Percentiles rank a stretch among this genome's conserved stretches.
These are phyloP conservation scores for Tetheella fluctuosa DNA, from an alignment of 2,888 invertebrate genomes.

Conservation along the genomic window DNA sequence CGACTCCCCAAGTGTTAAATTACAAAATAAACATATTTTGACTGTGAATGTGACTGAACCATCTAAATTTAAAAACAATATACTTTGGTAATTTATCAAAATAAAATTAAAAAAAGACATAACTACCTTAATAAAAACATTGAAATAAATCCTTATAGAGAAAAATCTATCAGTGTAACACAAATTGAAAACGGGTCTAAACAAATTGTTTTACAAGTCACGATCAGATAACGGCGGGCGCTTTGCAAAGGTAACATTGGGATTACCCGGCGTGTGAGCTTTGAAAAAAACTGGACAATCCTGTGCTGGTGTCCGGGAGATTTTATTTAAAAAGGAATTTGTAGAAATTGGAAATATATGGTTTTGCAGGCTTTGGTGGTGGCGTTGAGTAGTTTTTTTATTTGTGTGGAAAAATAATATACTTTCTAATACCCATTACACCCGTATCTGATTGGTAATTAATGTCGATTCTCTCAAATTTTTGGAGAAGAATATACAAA, in stretches of 20 bases:
- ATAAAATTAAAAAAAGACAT: too few species aligned
- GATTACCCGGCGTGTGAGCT: conserved; percentile 42
- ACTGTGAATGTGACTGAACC: too few species aligned
- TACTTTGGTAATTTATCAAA: too few species aligned
- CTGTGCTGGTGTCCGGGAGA: conserved; percentile 1
- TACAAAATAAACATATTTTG: too few species aligned
- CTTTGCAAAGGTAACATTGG: conserved; percentile 36
- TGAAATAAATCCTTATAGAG: conserved; percentile 12
- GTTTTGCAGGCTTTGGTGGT: too few species aligned
- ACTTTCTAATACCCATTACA: too few species aligned
- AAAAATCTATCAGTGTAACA: conserved; percentile 49
- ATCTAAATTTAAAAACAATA: too few species aligned
- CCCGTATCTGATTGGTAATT: too few species aligned
- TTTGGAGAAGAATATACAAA: too few species aligned
- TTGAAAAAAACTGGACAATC: conserved; percentile 31
- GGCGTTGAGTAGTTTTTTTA: neutral
- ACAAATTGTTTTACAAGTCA: conserved; percentile 64
- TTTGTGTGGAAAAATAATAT: too few species aligned
- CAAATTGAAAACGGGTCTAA: conserved; percentile 59
- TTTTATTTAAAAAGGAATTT: neutral
- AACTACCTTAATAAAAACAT: conserved; percentile 9
- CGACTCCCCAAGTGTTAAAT: too few species aligned
- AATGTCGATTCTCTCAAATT: too few species aligned
- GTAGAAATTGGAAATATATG: neutral
- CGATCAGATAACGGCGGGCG: conserved; percentile 51